These are phyloP conservation scores for Chloropsis cyanopogon DNA, from an alignment of 2,113 vertebrate genomes.

Conservation along the genomic window DNA sequence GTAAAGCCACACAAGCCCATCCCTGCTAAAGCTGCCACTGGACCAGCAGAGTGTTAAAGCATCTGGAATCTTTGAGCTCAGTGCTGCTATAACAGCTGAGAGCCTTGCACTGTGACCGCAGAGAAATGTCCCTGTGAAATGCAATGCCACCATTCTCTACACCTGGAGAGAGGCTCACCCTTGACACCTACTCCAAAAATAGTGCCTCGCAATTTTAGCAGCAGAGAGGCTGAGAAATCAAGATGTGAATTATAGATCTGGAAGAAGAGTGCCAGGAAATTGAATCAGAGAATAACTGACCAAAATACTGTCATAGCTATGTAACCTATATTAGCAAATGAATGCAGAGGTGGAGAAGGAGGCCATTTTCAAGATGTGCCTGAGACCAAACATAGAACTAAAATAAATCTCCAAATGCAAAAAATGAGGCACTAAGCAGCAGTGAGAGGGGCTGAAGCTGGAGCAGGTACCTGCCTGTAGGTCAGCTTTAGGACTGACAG, in stretches of 20 bases:
- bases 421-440: neutral
- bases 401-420: neutral
- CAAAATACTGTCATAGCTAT: neutral
- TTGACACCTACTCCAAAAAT: neutral
- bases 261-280: neutral
- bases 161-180: neutral
- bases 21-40: neutral
- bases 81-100: neutral
- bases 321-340: neutral
- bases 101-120: neutral
- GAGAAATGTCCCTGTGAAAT: neutral
- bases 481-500: neutral
- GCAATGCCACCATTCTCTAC: neutral
- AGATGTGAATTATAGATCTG: neutral
- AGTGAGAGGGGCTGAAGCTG: neutral
- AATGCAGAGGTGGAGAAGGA: neutral
- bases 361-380: neutral
- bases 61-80: neutral
- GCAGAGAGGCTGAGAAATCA: neutral
- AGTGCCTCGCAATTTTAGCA: neutral
- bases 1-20: neutral
- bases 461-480: accelerated
- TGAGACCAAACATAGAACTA: neutral
- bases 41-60: neutral
- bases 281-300: neutral